phyloP scores from a whole-genome alignment of 2,113 vertebrate species.

The Rostratula benghalensis region DNA sequence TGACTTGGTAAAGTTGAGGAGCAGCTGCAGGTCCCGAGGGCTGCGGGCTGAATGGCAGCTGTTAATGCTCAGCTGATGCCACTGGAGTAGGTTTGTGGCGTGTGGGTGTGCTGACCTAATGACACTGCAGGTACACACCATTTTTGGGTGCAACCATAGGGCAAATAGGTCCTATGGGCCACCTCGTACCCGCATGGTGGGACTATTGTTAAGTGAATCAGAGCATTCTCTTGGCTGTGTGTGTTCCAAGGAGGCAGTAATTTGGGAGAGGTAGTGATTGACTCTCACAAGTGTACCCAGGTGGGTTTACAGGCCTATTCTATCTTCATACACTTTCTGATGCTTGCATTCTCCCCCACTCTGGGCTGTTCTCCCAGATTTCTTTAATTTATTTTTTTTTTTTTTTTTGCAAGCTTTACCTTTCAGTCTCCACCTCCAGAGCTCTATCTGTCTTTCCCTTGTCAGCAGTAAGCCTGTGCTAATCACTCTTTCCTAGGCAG shows the following conservation, averaged over 20 bases:
- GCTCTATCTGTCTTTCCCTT: slow-evolving; percentile 21
- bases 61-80: not conserved
- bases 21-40: not conserved
- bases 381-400: no score
- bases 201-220: not conserved
- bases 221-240: not conserved
- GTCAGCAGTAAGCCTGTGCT: slow-evolving; percentile 30
- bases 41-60: not conserved
- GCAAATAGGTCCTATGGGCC: not conserved
- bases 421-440: slow-evolving; percentile 16
- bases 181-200: not conserved
- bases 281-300: not conserved
- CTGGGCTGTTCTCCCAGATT: not conserved
- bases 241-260: not conserved
- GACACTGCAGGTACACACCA: not conserved
- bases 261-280: not conserved
- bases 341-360: not conserved
- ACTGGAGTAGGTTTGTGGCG: accelerated
- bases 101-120: not conserved
- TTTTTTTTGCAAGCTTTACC: slow-evolving; percentile 9
- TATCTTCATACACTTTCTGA: not conserved
- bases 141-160: not conserved
- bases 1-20: not conserved
- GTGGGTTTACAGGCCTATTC: not conserved
- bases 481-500: slow-evolving; percentile 29